Base-by-base conservation (phyloP, 1,140 invertebrate genomes). In the Drosophila funebris region DNA sequence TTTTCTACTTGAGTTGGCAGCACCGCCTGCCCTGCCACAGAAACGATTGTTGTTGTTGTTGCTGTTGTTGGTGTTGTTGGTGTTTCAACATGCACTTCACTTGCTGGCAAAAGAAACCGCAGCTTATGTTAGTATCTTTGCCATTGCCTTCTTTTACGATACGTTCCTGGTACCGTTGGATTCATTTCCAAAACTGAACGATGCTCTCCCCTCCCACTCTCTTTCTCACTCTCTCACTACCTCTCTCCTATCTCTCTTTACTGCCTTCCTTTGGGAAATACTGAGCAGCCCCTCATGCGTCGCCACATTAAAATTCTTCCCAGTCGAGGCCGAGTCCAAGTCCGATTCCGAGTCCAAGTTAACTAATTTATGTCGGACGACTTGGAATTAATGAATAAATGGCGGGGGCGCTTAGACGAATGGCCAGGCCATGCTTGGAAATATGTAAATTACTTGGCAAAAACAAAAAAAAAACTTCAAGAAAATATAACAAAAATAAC, bases 291-390 rank as follows among this genome's bases (percentile, higher is more conserved):
- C 68, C 68, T 44, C 20, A 44, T 46, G 77, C 29, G 68, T 60
- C 46, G 66, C 66, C 64, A 73, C 84, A 89, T 88, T 88, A 83
- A 84, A 83, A 84, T 84, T 89, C 84, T 84, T 78, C 43, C 72
- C 67, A 64, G 78, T 37, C 68, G 33, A 73, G 66, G 58, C 24
- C 48, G 4, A 73, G 22, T 48, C 11, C 36, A 14, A 72, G 52
- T 58, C 44, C 67, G 41, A 82, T 61, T 84, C 76, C 81, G 74
- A 84, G 39, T 70, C 67, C 54, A 73, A 73, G 73, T 89, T 84
- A 89, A 89, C 84, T 89, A 89, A 89, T 89, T 89, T 89, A 89
- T 89, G 84, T 89, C 77, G 85, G 69, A 84, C 85, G 80, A 89
- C 84, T 89, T 89, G 71, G 74, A 89, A 89, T 89, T 89, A 89